A percentile compares a stretch with the other conserved stretches of the same genome.
phyloP scores from a whole-genome alignment of 2,797 vertebrate genomes.

The Phrynocephalus guinanensis region DNA sequence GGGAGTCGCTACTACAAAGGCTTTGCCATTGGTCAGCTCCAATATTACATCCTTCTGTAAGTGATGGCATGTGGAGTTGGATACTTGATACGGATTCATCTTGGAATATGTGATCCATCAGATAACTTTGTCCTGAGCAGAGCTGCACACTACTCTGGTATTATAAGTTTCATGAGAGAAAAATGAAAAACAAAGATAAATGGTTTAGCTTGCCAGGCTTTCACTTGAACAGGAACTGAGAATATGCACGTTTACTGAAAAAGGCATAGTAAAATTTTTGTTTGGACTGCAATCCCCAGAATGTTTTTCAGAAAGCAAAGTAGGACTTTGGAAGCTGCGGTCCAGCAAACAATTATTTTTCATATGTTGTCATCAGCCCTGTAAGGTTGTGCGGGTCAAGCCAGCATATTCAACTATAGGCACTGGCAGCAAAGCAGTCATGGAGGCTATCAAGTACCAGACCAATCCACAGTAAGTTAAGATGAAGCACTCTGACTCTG shows the following conservation, averaged over 20 bases:
- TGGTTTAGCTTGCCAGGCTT: slow-evolving; percentile 69
- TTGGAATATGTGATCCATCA: too few species aligned
- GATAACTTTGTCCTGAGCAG: too few species aligned
- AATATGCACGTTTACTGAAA: slow-evolving; percentile 57
- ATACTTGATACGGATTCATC: too few species aligned
- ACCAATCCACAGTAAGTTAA: background rate
- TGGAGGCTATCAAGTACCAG: too few species aligned
- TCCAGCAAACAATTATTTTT: too few species aligned
- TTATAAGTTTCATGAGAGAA: slow-evolving; percentile 76
- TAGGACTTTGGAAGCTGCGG: too few species aligned
- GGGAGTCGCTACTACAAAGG: too few species aligned
- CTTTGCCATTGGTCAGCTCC: too few species aligned
- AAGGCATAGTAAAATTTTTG: background rate
- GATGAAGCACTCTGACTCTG: background rate
- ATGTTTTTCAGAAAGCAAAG: too few species aligned
- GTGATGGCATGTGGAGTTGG: too few species aligned
- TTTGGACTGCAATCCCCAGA: too few species aligned
- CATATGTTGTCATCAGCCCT: background rate
- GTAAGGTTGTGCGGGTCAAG: background rate
- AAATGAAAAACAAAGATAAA: slow-evolving; percentile 80
- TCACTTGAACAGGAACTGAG: slow-evolving; percentile 74
- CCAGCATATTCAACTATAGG: background rate
- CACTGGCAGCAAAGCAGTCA: background rate
- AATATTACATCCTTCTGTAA: too few species aligned
- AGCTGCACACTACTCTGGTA: background rate